Evolutionary conservation across 2,888 invertebrate species (phyloP), one percentile per base, ranked within the genome.

Genomic region (Pollenia labialis): DNA sequence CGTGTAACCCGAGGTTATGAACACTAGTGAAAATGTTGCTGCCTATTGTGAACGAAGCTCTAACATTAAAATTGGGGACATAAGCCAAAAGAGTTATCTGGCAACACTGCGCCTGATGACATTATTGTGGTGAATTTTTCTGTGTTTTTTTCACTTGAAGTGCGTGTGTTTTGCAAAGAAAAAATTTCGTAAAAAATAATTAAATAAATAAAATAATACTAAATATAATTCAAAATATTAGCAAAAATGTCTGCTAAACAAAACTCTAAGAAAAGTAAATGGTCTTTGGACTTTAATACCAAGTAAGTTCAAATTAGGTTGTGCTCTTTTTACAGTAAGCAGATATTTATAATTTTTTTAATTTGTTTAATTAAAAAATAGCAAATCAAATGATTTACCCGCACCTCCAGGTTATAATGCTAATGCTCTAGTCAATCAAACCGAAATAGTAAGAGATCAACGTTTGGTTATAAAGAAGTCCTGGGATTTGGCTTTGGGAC

Each of bases 401-500:
- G 95, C 96, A 48, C 98, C 98, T 32, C 98, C 98, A 48, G 98
- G 98, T 0, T 98, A 96, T 91, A 97, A 96, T 92, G 95, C 96
- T 74, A 95, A 96, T 2, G 95, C 95, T 3, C 95, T 95, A 82
- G 95, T 96, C 64, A 96, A 95, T 90, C 96, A 96, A 89, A 95
- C 95, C 2, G 98, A 98, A 94, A 95, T 96, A 7, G 96, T 96
- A 0, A 96, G 96, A 92, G 98, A 98, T 91, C 97, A 96, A 93
- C 96, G 97, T 90, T 94, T 98, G 76, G 96, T 98, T 88, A 97
- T 97, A 10, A 99, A 98, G 92, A 98, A 98, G 92, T 97, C 99
- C 72, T 99, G 99, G 99, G 99, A 99, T 92, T 95, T 99, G 74
- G 99, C 99, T 0, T 93, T 99, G 18, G 98, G 97, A 0, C 99